Percentiles rank a stretch among this genome's conserved stretches.
phyloP scores from a whole-genome alignment of 1,140 invertebrate species.

The Camponotus vicinus region DNA sequence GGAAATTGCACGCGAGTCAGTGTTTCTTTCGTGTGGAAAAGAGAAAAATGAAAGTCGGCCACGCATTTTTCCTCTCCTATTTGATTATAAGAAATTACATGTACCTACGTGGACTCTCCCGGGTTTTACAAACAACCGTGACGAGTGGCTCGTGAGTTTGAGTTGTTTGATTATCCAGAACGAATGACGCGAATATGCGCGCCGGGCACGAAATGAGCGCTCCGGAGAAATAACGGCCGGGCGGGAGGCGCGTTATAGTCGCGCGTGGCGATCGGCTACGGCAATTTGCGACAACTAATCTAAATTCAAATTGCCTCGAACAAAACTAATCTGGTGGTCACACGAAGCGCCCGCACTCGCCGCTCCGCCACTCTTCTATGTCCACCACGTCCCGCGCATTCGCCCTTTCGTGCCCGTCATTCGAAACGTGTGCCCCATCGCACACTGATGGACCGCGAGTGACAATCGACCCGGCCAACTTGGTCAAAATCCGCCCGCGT shows the following conservation, averaged over 20 bases:
- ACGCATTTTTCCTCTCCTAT: not conserved
- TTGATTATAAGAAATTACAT: not conserved
- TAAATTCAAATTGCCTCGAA: conserved; percentile 86
- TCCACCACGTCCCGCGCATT: conserved; percentile 28
- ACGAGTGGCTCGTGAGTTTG: conserved; percentile 2
- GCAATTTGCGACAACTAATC: conserved; percentile 85
- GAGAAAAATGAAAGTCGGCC: not conserved
- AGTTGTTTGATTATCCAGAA: conserved; percentile 39
- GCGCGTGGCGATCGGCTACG: conserved; percentile 78
- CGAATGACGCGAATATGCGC: conserved; percentile 30
- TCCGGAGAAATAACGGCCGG: conserved; percentile 50
- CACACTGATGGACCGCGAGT: conserved; percentile 67
- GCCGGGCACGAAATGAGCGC: conserved; percentile 35
- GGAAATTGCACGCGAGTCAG: no score
- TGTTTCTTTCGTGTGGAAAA: no score
- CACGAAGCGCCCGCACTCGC: conserved; percentile 61
- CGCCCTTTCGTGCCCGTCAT: conserved; percentile 61
- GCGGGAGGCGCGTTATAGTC: conserved; percentile 54
- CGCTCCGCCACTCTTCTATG: conserved; percentile 27
- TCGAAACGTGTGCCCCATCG: conserved; percentile 57
- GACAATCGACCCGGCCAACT: conserved; percentile 69
- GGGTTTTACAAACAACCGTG: conserved; percentile 4
- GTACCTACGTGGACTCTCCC: not conserved
- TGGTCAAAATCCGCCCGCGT: conserved; percentile 48
- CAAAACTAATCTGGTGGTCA: conserved; percentile 84